Base-by-base conservation (phyloP, 1,140 invertebrate species). In the Drosophila setifemur region DNA sequence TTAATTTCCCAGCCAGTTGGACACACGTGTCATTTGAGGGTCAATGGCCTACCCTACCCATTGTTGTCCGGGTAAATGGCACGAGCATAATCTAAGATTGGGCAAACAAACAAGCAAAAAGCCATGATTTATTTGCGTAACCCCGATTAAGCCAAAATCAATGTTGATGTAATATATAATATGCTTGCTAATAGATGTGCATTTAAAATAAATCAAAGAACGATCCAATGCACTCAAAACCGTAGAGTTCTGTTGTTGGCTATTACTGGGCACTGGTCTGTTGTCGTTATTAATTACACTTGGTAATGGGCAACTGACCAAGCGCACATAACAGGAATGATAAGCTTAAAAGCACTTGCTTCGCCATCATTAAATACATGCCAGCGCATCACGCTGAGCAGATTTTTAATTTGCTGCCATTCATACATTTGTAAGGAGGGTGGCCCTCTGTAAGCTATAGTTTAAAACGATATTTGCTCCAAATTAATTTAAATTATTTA, bases 231-330 rank as follows among this genome's bases (percentile, higher is more conserved):
- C 37, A 26, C 8, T 60, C 18, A 19, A 16, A 42, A 48, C 40
- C 57, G 23, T 12, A 23, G 35, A 39, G 21, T 23, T 8, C 14
- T 49, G 21, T 43, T 11, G 16, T 53, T 26, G 26, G n/a, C 18
- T 37, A 16, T 43, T 3, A n/a, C 37, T 33, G 18, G 18, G 3
- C 25, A 9, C 44, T 63, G 9, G 39, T 44, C 19, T 42, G 50
- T 29, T 45, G 31, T 47, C 68, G 35, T 66, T 72, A 79, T 79
- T 79, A 81, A 79, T 81, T 81, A 75, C 76, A 58, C 48, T 74
- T 31, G 66, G 66, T 71, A 79, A 74, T 71, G 70, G 64, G 8
- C 42, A 40, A 42, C 45, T 49, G 63, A 12, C 33, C 64, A 61
- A 52, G 35, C 45, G 52, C 5, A 73, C 44, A 58, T 47, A 50